Evolutionary conservation across 2,113 vertebrate species (phyloP).

Genomic region (Gymnocephalus cernua): DNA sequence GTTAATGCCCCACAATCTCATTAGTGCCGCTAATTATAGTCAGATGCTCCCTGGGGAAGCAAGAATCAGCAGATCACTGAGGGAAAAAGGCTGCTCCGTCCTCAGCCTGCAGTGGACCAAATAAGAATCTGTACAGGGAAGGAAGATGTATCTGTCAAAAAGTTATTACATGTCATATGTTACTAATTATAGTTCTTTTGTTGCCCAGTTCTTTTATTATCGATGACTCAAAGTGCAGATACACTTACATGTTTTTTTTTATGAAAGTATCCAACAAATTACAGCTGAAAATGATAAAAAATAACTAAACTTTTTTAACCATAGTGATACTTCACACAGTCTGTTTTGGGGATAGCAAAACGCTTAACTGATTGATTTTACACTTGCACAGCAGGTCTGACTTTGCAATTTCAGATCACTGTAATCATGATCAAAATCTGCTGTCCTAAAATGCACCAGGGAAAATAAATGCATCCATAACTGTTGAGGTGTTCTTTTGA

Average conservation of each 20-base stretch:
- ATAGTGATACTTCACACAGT: neutral
- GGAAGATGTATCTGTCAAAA: neutral
- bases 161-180: neutral
- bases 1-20: conserved; percentile 74
- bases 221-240: neutral
- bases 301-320: neutral
- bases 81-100: neutral
- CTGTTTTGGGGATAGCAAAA: neutral
- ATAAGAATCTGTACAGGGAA: neutral
- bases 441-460: neutral
- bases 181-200: neutral
- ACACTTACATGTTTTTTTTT: neutral
- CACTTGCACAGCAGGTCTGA: neutral
- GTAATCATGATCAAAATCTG: neutral
- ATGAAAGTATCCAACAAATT: neutral
- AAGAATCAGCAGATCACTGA: conserved; percentile 62
- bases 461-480: neutral
- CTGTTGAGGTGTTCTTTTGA: neutral
- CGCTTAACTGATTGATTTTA: neutral
- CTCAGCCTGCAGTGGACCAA: neutral
- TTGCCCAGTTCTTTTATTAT: neutral
- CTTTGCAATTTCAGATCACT: neutral
- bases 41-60: conserved; percentile 51
- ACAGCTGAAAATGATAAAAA: neutral
- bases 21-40: conserved; percentile 78